Conservation (phyloP, 2,113 vertebrate species). For the Corythornis madagascariensis region DNA sequence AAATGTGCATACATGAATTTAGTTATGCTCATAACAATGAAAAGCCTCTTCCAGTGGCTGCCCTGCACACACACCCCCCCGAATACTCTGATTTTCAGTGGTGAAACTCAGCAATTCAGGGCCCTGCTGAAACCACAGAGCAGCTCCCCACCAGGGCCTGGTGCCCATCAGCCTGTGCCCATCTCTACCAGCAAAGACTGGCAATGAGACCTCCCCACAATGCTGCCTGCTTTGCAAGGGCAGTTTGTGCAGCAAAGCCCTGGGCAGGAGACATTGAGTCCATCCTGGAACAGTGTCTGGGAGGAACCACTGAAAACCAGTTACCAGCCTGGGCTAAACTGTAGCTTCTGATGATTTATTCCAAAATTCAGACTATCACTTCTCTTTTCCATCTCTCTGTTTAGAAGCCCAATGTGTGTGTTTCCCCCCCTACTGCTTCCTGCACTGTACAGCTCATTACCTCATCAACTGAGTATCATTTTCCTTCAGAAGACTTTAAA, state of each 20-base stretch:
- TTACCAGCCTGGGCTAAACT: neutral
- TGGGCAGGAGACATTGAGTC: too few relatives aligned
- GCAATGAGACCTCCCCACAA: rapidly evolving
- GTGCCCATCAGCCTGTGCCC: rapidly evolving
- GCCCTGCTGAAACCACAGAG: neutral
- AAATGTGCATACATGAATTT: neutral
- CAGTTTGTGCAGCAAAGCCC: neutral
- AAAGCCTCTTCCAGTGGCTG: neutral
- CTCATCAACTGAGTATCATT: neutral
- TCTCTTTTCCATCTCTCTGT: neutral
- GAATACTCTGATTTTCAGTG: neutral
- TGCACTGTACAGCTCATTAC: neutral
- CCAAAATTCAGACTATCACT: neutral
- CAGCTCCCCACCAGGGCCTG: neutral
- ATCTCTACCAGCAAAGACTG: rapidly evolving
- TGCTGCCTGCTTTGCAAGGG: neutral
- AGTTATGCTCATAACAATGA: neutral
- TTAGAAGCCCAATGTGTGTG: neutral
- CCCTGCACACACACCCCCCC: neutral
- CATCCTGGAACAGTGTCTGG: neutral
- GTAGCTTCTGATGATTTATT: neutral
- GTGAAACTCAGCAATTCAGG: neutral
- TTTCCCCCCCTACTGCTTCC: neutral
- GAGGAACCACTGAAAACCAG: neutral
- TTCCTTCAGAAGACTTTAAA: neutral